Evolutionary conservation across 2,113 vertebrate species (phyloP).

Genomic region (Ibidorhyncha struthersii): DNA sequence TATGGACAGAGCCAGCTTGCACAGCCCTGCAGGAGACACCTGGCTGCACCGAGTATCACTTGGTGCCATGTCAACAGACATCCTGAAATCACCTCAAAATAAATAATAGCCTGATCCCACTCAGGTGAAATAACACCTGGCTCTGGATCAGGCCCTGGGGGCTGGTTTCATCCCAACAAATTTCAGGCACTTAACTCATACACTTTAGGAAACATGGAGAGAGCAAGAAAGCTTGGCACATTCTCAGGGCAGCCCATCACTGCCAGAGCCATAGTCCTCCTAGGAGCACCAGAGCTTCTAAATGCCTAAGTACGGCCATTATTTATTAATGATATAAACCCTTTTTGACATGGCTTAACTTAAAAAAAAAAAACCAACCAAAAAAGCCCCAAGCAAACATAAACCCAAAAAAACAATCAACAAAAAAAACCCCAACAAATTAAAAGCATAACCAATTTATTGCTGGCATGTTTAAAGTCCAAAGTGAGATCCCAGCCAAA

Average conservation of each 20-base stretch:
- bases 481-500: neutral
- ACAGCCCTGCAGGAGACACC: neutral
- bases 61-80: neutral
- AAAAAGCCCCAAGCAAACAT: neutral
- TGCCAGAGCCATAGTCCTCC: neutral
- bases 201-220: neutral
- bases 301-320: neutral
- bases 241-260: neutral
- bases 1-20: neutral
- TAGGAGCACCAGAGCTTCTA: neutral
- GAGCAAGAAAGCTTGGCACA: neutral
- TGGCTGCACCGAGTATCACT: neutral
- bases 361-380: neutral
- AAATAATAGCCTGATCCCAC: neutral
- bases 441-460: neutral
- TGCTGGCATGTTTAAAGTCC: neutral
- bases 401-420: neutral
- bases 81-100: neutral
- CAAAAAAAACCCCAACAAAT: neutral
- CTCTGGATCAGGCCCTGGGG: neutral
- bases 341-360: neutral
- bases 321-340: neutral
- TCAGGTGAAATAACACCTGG: neutral
- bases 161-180: neutral
- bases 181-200: neutral